Evolutionary conservation across 2,797 vertebrate genomes (phyloP).

Genomic region (Ficedula albicollis): DNA sequence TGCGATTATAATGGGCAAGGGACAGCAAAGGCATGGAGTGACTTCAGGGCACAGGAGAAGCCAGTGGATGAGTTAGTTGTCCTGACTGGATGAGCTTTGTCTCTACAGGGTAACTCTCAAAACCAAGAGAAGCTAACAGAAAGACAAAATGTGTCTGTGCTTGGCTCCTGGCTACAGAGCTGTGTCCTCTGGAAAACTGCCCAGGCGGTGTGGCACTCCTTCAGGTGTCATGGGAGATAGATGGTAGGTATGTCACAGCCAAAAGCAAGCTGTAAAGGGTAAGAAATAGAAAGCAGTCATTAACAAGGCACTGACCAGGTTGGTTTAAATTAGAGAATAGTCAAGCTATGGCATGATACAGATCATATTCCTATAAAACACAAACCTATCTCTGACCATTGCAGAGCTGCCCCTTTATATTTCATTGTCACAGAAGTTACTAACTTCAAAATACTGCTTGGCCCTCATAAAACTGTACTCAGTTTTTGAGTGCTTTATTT

Average conservation of each 20-base stretch:
- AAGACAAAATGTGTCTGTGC: not conserved
- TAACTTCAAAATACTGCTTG: not conserved
- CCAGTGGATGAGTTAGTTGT: not conserved
- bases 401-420: not conserved
- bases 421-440: not conserved
- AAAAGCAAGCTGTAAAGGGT: not conserved
- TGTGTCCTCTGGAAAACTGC: not conserved
- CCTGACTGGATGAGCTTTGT: not conserved
- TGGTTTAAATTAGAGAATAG: not conserved
- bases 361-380: not conserved
- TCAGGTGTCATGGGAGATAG: not conserved
- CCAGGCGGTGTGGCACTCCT: not conserved
- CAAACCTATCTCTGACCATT: not conserved
- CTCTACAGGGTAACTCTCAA: not conserved
- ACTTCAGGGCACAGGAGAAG: not conserved
- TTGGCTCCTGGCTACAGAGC: not conserved
- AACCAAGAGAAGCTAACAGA: not conserved
- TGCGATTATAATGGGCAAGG: not conserved
- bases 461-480: not conserved
- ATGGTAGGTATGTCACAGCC: not conserved
- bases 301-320: not conserved
- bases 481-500: constrained; percentile 24
- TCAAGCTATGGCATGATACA: not conserved
- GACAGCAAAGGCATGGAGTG: not conserved
- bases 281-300: not conserved